Conservation (phyloP, 2,113 vertebrate genomes). For the Petrocephalus zakoni region DNA sequence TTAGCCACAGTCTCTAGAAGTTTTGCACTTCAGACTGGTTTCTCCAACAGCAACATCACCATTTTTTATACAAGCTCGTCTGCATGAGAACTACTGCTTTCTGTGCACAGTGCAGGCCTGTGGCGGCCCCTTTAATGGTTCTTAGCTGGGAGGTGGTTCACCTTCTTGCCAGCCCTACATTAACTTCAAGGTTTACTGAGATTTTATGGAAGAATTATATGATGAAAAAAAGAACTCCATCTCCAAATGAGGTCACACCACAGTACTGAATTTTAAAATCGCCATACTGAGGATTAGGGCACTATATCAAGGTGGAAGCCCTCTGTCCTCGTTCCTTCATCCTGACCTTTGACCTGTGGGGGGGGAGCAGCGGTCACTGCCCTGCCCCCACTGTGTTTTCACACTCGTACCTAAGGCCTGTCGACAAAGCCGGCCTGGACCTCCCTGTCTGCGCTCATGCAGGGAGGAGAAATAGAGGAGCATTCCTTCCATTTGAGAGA, state of each 20-base stretch:
- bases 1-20: background rate
- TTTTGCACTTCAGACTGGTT: background rate
- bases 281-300: background rate
- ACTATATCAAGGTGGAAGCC: background rate
- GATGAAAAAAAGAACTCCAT: background rate
- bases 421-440: background rate
- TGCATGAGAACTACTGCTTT: background rate
- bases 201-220: background rate
- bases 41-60: background rate
- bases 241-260: background rate
- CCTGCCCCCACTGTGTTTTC: background rate
- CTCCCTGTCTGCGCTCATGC: background rate
- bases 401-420: background rate
- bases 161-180: background rate
- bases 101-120: background rate
- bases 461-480: background rate
- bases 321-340: background rate
- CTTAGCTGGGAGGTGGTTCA: background rate
- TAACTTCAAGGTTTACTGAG: background rate
- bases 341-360: background rate
- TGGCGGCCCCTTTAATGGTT: background rate
- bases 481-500: conserved; percentile 28
- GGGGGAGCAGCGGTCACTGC: background rate
- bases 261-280: background rate
- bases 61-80: background rate